Percentiles rank a stretch among this genome's conserved stretches.
Conservation (phyloP, 2,888 invertebrate species). For the Isoperla grammatica region DNA sequence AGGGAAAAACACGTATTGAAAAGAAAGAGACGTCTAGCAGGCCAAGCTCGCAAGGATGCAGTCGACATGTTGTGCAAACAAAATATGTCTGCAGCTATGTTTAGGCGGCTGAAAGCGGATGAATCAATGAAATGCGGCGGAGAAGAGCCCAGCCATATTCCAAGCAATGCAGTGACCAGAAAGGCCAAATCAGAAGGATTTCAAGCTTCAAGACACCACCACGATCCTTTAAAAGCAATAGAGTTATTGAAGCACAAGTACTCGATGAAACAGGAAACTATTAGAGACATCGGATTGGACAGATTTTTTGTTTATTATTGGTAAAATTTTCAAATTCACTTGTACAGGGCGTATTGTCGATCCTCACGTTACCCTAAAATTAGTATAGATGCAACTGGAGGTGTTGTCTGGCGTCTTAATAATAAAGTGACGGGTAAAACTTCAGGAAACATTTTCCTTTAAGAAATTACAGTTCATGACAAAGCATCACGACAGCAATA, state of each 20-base stretch:
- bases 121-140: slow-evolving; percentile 16
- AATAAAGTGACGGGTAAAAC: slow-evolving; percentile 19
- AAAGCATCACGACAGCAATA: slow-evolving; percentile 24
- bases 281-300: slow-evolving; percentile 24
- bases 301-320: slow-evolving; percentile 20
- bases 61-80: slow-evolving; percentile 3
- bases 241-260: slow-evolving; percentile 6
- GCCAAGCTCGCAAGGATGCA: slow-evolving; percentile 11
- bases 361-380: slow-evolving; percentile 22
- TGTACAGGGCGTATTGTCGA: slow-evolving; percentile 18
- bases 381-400: slow-evolving; percentile 28
- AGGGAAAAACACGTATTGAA: slow-evolving; percentile 3
- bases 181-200: slow-evolving; percentile 4
- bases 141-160: slow-evolving; percentile 11
- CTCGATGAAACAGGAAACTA: slow-evolving; percentile 16
- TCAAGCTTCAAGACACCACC: slow-evolving; percentile 5
- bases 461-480: slow-evolving; percentile 26
- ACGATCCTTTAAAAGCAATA: neutral
- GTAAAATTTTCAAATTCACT: slow-evolving; percentile 15
- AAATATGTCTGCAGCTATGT: slow-evolving; percentile 18
- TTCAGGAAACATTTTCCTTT: slow-evolving; percentile 26
- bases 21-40: slow-evolving; percentile 14
- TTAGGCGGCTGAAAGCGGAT: slow-evolving; percentile 15
- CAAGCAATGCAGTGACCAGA: slow-evolving; percentile 8
- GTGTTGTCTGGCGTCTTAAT: slow-evolving; percentile 25